Percentiles rank a stretch among this genome's conserved stretches.
phyloP scores from a whole-genome alignment of 2,113 vertebrate genomes.

The Embiotoca jacksoni region DNA sequence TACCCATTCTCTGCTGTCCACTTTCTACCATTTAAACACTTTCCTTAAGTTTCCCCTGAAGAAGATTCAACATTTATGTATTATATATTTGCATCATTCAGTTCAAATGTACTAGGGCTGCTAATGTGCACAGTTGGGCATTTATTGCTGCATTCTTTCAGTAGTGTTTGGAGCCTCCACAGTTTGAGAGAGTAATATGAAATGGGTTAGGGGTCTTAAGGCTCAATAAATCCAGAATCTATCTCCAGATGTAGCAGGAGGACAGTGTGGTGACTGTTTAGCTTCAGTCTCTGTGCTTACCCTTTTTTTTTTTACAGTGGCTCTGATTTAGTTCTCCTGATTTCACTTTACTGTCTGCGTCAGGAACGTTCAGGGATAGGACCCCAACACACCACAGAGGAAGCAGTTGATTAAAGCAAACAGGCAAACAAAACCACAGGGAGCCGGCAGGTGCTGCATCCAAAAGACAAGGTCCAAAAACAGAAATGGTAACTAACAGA shows the following conservation, averaged over 20 bases:
- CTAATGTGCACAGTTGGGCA: not conserved
- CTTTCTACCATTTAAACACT: not conserved
- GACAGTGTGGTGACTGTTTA: not conserved
- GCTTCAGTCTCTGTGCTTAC: not conserved
- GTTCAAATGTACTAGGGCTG: not conserved
- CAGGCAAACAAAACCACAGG: too few relatives aligned
- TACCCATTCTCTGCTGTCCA: not conserved
- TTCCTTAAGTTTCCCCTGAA: not conserved
- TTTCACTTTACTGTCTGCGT: slow-evolving; percentile 14
- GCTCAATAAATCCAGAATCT: not conserved
- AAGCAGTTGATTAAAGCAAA: too few relatives aligned
- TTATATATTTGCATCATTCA: not conserved
- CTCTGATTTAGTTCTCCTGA: slow-evolving; percentile 20
- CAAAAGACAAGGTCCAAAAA: too few relatives aligned
- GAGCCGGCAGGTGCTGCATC: too few relatives aligned
- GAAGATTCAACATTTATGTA: not conserved
- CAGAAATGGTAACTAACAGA: too few relatives aligned
- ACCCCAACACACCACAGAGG: too few relatives aligned
- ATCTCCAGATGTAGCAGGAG: not conserved
- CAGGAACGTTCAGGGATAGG: too few relatives aligned
- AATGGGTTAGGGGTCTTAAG: not conserved
- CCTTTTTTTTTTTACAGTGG: not conserved
- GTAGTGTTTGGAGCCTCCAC: not conserved
- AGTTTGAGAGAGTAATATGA: not conserved
- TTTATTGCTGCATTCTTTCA: not conserved